Percentiles rank a stretch among this genome's conserved stretches.
Conservation (phyloP, 2,113 vertebrate species). For the Brevimyrus niger region DNA sequence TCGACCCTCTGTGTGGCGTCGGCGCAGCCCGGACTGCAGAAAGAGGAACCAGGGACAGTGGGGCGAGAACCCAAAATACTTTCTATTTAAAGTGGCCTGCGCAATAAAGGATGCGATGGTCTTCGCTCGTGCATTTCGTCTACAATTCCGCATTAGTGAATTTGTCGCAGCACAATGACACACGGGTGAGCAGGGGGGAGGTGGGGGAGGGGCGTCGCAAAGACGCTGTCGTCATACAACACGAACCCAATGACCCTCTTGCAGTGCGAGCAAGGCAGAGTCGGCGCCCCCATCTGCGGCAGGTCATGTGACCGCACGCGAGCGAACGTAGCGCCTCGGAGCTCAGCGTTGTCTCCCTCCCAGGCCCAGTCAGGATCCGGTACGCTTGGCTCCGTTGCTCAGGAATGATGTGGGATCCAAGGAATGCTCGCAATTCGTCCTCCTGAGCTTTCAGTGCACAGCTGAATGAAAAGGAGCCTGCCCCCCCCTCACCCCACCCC, state of each 20-base stretch:
- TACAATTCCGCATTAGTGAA: not conserved
- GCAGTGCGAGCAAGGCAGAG: not conserved
- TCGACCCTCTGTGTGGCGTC: not conserved
- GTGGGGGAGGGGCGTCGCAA: not conserved
- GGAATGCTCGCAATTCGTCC: not conserved
- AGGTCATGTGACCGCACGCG: not conserved
- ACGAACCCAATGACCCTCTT: not conserved
- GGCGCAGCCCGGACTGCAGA: not conserved
- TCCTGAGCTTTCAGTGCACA: not conserved
- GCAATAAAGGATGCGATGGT: conserved; percentile 10
- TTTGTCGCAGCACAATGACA: not conserved
- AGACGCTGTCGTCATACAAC: not conserved
- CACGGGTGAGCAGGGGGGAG: not conserved
- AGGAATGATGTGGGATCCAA: not conserved
- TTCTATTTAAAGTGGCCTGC: conserved; percentile 9
- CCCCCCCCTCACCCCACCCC: too few relatives aligned
- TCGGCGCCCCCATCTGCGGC: not conserved
- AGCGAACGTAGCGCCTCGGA: not conserved
- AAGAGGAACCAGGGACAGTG: not conserved
- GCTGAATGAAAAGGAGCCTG: not conserved
- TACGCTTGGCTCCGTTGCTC: not conserved
- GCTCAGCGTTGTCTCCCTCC: not conserved
- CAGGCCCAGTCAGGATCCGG: not conserved
- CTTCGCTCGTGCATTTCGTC: not conserved
- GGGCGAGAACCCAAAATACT: not conserved